Base-by-base conservation (phyloP, 2,113 vertebrate genomes). In the Stegostoma tigrinum region DNA sequence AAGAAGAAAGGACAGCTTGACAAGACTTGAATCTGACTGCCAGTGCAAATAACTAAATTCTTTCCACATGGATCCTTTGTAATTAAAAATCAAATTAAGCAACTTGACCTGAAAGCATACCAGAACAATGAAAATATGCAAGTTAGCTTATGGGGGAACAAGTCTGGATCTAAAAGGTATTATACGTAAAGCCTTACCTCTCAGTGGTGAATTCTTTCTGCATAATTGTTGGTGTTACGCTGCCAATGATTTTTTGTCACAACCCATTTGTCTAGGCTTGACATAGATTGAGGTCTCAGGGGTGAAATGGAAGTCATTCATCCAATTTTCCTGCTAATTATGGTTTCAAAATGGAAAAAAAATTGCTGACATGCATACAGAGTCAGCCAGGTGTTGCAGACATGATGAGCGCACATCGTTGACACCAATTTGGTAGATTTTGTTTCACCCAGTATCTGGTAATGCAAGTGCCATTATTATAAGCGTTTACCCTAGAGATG, bases 31-130 rank as follows among this genome's bases (percentile, higher is more conserved):
- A 64, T 19, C 12, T 61, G 52, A 14, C 15, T 64, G 64, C n/a
- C 30, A 19, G 52, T 91, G 55, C 27, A 64, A 55, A 61, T 64
- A n/a, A n/a, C 30, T 61, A n/a, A 64, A n/a, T 55, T 91, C 55
- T 34, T 93, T 66, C 64, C n/a, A 21, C 34, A 38, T 38, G 61
- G 38, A 93, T 93, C 61, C 61, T 67, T 93, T 93, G n/a, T 21
- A 93, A 93, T 66, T 66, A 93, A 55, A 34, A 93, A 64, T 66
- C 89, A 93, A 93, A 93, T 64, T 66, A 66, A 34, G 89, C 2
- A 61, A 66, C 55, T 38, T 91, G 52, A 64, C 87, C 55, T 91
- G 17, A 66, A 66, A 34, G n/a, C 34, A 38, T 93, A 93, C 15
- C 34, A 66, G 5, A 7, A 10, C 34, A 66, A 38, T 21, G n/a